A percentile compares a stretch with the other conserved stretches of the same genome.
phyloP scores from a whole-genome alignment of 2,888 invertebrate species.

The Rambutsinella grinnellia region DNA sequence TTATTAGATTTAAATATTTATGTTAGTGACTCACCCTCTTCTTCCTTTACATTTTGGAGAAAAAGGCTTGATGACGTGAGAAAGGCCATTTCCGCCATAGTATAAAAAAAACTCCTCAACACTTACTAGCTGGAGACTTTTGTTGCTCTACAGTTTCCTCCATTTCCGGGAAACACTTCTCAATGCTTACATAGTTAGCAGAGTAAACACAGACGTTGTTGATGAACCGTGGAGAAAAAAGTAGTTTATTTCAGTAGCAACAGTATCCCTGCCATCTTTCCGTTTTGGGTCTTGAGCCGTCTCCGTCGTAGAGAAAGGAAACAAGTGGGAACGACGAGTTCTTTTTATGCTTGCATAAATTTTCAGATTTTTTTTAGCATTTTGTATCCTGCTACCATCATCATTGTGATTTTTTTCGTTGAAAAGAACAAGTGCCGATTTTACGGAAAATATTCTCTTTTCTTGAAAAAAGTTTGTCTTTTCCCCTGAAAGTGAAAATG shows the following conservation, averaged over 20 bases:
- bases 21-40: too few species aligned
- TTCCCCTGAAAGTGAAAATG: not conserved
- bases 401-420: not conserved
- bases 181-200: not conserved
- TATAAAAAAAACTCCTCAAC: too few species aligned
- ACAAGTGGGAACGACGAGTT: too few species aligned
- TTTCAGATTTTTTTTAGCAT: not conserved
- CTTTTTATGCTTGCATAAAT: too few species aligned
- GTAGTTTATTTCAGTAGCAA: not conserved
- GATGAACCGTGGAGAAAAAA: not conserved
- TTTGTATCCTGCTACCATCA: not conserved
- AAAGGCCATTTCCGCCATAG: constrained; percentile 43
- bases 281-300: too few species aligned
- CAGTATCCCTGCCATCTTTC: not conserved
- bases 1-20: not conserved
- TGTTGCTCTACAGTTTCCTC: not conserved
- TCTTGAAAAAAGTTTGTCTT: not conserved
- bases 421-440: not conserved
- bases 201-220: not conserved
- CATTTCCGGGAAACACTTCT: not conserved
- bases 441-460: too few species aligned
- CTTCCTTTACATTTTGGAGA: too few species aligned
- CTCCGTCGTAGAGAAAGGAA: too few species aligned
- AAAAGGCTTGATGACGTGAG: constrained; percentile 16
- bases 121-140: too few species aligned